Percentiles rank a stretch among this genome's conserved stretches.
Evolutionary conservation across 2,888 invertebrate genomes (phyloP).

Genomic region (Willowsia nigromaculata): DNA sequence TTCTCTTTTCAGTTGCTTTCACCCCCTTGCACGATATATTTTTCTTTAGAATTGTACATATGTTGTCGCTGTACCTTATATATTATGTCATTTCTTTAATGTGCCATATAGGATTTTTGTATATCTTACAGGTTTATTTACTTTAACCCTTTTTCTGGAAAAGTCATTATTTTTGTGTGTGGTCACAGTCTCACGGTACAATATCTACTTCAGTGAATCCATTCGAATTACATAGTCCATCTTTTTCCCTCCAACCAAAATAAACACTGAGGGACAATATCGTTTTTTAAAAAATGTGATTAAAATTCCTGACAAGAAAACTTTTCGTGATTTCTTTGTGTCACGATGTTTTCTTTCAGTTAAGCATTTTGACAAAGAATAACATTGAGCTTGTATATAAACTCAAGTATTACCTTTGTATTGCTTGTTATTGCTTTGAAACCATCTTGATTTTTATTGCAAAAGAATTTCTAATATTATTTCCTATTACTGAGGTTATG

Average conservation of each 20-base stretch:
- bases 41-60: not conserved
- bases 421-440: not conserved
- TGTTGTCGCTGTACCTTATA: not conserved
- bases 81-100: not conserved
- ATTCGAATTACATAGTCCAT: constrained; percentile 9
- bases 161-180: constrained; percentile 54
- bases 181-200: constrained; percentile 66
- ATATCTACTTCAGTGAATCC: constrained; percentile 1
- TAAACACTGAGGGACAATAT: not conserved
- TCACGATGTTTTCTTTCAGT: not conserved
- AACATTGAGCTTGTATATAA: not conserved
- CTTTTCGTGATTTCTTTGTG: constrained; percentile 17
- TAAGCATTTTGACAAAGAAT: not conserved
- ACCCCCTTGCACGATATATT: not conserved
- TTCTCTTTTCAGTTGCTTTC: not conserved
- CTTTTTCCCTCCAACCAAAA: not conserved
- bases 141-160: constrained; percentile 42
- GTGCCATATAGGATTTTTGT: not conserved
- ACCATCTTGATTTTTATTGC: constrained; percentile 35
- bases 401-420: not conserved
- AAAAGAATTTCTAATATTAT: constrained; percentile 56
- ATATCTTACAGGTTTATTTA: constrained; percentile 3
- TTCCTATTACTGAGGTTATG: not conserved
- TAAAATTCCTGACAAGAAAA: constrained; percentile 56
- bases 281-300: constrained; percentile 46